A percentile compares a stretch with the other conserved stretches of the same genome.
phyloP scores from a whole-genome alignment of 30 jellyfish, hydroid and myxozoan genomes.

The Sanderia malayensis region DNA sequence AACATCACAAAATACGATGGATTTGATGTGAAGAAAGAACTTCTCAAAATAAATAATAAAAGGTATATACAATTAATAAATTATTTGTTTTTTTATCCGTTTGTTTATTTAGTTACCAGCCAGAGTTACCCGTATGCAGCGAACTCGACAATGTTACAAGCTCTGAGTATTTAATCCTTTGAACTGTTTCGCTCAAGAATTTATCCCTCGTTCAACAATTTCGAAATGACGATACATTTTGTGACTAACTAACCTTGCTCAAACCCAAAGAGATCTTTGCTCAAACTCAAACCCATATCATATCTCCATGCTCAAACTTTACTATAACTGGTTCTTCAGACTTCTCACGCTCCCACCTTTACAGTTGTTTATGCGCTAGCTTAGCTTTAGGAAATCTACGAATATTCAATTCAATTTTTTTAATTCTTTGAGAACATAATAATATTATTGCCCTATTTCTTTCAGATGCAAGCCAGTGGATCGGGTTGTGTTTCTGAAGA shows the following conservation, averaged over 20 bases:
- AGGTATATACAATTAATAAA: conserved; percentile 6
- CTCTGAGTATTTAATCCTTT: background rate
- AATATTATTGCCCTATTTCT: background rate
- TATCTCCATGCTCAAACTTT: too few relatives aligned
- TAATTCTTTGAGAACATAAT: too few relatives aligned
- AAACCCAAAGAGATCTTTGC: too few relatives aligned
- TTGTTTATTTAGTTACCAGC: background rate
- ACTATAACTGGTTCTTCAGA: too few relatives aligned
- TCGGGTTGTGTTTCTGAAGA: conserved; percentile 64
- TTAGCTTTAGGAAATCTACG: too few relatives aligned
- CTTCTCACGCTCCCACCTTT: too few relatives aligned
- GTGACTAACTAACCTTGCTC: background rate
- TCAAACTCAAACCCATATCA: too few relatives aligned
- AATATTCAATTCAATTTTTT: background rate
- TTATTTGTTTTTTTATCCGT: background rate
- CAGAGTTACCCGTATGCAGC: background rate
- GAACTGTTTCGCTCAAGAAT: background rate
- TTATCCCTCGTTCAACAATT: background rate
- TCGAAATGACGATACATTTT: background rate
- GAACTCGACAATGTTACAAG: background rate
- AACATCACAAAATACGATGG: background rate
- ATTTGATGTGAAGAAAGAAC: conserved; percentile 39
- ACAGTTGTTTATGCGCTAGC: too few relatives aligned
- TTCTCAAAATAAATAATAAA: conserved; percentile 4
- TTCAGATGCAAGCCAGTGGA: conserved; percentile 73